phyloP scores from a whole-genome alignment of 2,113 vertebrate species.

The Australoheros scitulus region DNA sequence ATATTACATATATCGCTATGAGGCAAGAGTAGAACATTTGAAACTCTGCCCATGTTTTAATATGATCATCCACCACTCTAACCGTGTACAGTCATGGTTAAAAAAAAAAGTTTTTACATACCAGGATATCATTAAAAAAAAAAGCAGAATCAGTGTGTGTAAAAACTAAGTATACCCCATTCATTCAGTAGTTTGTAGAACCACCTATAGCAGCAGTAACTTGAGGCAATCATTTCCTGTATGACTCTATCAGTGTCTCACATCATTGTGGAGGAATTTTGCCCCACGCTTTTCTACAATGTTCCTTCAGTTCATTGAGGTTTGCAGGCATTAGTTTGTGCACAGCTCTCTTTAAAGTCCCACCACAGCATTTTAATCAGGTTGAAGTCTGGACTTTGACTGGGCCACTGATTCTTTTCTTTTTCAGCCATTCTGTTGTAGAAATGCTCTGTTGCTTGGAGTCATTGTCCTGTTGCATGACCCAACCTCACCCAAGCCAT shows the following conservation, averaged over 20 bases:
- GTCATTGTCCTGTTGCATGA: too few relatives aligned
- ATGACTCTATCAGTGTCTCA: background rate
- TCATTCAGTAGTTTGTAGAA: background rate
- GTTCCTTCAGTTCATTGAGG: too few relatives aligned
- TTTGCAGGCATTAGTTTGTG: background rate
- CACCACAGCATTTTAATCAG: background rate
- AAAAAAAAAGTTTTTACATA: background rate
- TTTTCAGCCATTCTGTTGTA: background rate
- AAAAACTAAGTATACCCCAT: background rate
- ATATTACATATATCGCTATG: background rate
- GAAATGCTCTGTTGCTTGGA: background rate
- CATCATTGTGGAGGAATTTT: background rate
- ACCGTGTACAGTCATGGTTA: background rate
- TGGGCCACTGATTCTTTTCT: background rate
- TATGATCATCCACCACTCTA: background rate
- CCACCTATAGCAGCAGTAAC: background rate
- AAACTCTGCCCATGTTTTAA: too few relatives aligned
- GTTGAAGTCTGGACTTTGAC: background rate
- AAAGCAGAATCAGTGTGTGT: background rate
- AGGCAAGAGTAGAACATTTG: background rate
- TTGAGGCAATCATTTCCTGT: background rate
- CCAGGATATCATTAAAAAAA: rapidly evolving
- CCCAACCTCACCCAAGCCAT: background rate
- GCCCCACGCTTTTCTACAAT: background rate
- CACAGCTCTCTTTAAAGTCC: background rate